Evolutionary conservation across 2,888 invertebrate genomes (phyloP), one percentile per base, ranked within the genome.

Genomic region (Papilio protenor): DNA sequence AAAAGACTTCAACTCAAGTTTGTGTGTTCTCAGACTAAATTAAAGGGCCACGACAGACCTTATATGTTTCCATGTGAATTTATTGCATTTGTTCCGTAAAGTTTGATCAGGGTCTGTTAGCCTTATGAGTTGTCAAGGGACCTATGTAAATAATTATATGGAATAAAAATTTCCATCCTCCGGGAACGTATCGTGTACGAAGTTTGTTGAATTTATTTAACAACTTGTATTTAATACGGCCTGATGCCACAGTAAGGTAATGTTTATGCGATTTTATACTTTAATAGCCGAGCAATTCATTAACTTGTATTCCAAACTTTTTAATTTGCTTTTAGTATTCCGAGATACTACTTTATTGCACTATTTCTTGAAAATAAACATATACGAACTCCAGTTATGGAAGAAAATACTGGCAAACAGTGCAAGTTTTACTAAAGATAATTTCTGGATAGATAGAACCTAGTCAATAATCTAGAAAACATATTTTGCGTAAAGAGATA

Each of bases 61-160:
- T 90, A 88, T 88, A 87, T 82, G 84, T 85, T 88, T 87, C 88
- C 86, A 85, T 85, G 77, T 82, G 81, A 87, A 91, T 91, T 91
- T 90, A 91, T 90, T 82, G 85, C 87, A 79, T 89, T 88, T 89
- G 88, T 87, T 87, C 85, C 82, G 85, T 87, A 89, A 89, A 85
- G 79, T 81, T 86, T 86, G 69, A 87, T 85, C 81, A 82, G 81
- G 81, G 81, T 85, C 87, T 87, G 85, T 86, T 87, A 86, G 83
- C 83, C 84, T 85, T 81, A 82, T 81, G 79, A 81, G 81, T 80
- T 84, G 84, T 85, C 84, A 78, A 77, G 82, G 81, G 82, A 83
- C 82, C 84, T 84, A 83, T 84, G 86, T 83, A 85, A 88, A 89
- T 88, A 85, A 88, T 87, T 86, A 85, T 79, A 81, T 81, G 76